A percentile compares a stretch with the other conserved stretches of the same genome.
Evolutionary conservation across 2,113 vertebrate species (phyloP).

Genomic region (Mirounga angustirostris): DNA sequence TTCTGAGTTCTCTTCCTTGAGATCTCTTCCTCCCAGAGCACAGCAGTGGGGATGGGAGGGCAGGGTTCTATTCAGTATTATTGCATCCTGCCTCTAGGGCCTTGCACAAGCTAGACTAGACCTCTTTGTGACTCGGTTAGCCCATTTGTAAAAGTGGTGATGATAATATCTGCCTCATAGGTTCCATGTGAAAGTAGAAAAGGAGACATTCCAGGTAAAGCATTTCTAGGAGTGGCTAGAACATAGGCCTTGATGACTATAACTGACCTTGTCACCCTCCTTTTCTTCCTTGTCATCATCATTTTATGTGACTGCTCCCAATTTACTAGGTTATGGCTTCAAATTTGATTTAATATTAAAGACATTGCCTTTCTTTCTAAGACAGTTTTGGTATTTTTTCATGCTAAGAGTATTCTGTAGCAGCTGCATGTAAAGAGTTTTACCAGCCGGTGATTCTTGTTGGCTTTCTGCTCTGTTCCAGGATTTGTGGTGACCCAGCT

Average conservation of each 20-base stretch:
- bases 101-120: neutral
- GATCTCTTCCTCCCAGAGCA: neutral
- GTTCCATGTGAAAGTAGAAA: constrained; percentile 19
- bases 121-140: constrained; percentile 6
- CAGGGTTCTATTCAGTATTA: neutral
- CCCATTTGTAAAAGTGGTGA: neutral
- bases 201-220: neutral
- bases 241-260: neutral
- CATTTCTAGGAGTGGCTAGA: neutral
- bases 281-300: neutral
- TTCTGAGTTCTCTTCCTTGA: neutral
- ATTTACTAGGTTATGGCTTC: neutral
- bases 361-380: constrained; percentile 16
- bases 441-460: neutral
- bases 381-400: neutral
- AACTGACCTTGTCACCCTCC: neutral
- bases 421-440: neutral
- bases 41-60: neutral
- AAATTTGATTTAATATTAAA: constrained; percentile 51
- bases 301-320: neutral
- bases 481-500: constrained; percentile 93
- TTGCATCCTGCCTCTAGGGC: neutral
- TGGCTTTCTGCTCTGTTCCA: constrained; percentile 70
- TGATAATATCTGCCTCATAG: neutral
- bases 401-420: constrained; percentile 20